Conservation (phyloP, 1,140 invertebrate species). For the Sinella curviseta region DNA sequence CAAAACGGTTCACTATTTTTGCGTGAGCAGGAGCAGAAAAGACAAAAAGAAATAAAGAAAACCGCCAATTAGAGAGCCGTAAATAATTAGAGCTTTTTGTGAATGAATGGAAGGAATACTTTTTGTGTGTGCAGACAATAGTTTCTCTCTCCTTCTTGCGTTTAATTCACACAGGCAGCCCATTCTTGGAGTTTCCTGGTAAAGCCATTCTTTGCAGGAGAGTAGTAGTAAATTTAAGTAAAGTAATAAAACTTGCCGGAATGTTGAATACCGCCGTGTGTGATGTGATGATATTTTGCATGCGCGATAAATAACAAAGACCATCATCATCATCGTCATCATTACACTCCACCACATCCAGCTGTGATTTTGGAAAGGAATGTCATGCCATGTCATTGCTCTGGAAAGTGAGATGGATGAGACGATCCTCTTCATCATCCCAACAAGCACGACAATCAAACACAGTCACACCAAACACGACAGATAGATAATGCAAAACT, state of each 20-base stretch:
- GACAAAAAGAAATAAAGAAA: too few species aligned
- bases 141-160: not conserved
- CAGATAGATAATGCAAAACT: not conserved
- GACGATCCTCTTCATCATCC: not conserved
- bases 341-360: too few species aligned
- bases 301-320: not conserved
- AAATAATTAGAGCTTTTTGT: conserved; percentile 23
- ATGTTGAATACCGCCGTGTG: too few species aligned
- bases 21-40: too few species aligned
- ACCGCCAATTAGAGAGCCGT: conserved; percentile 16
- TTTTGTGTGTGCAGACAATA: not conserved
- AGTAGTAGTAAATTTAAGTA: not conserved
- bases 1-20: too few species aligned
- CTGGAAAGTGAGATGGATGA: not conserved
- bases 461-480: not conserved
- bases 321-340: not conserved
- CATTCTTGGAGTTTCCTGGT: not conserved
- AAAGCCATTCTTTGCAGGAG: too few species aligned
- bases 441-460: not conserved
- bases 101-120: not conserved
- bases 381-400: too few species aligned
- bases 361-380: too few species aligned
- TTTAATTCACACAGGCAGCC: not conserved
- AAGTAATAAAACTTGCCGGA: not conserved
- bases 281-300: too few species aligned